Evolutionary conservation across 2,113 vertebrate genomes (phyloP).

Genomic region (Colistium nudipinnis): DNA sequence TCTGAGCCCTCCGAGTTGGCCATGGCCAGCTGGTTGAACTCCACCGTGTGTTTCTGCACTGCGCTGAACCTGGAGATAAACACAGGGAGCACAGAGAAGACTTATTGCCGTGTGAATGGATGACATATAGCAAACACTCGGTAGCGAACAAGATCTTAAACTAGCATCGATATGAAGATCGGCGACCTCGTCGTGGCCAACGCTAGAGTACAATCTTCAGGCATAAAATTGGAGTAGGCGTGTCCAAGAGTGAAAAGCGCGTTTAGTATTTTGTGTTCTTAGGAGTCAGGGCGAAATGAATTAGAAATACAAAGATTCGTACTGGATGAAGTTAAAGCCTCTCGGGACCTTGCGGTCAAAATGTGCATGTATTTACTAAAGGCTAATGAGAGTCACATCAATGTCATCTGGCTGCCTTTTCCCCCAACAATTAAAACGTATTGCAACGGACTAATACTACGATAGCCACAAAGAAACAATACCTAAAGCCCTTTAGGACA

Average conservation of each 20-base stretch:
- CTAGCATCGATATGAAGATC: not conserved
- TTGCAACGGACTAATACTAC: not conserved
- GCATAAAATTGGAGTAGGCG: not conserved
- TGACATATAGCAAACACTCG: not conserved
- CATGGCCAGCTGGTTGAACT: conserved; percentile 99
- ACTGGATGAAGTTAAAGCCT: not conserved
- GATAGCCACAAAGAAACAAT: no score
- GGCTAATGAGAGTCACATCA: not conserved
- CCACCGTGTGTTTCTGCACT: conserved; percentile 98
- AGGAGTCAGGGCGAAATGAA: no score
- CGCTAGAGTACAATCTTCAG: not conserved
- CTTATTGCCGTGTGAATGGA: not conserved
- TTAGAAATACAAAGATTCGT: not conserved
- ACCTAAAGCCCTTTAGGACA: no score
- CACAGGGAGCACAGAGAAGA: not conserved
- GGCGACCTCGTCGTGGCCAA: not conserved
- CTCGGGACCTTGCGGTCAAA: no score
- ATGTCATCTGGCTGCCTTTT: not conserved
- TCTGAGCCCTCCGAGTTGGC: conserved; percentile 98
- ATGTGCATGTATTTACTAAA: not conserved
- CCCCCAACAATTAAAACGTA: not conserved
- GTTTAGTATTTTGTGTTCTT: no score
- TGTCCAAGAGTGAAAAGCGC: not conserved
- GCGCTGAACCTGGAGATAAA: conserved; percentile 87
- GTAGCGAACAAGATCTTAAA: no score